Base-by-base conservation (phyloP, 2,113 vertebrate genomes). In the Zapus hudsonius region DNA sequence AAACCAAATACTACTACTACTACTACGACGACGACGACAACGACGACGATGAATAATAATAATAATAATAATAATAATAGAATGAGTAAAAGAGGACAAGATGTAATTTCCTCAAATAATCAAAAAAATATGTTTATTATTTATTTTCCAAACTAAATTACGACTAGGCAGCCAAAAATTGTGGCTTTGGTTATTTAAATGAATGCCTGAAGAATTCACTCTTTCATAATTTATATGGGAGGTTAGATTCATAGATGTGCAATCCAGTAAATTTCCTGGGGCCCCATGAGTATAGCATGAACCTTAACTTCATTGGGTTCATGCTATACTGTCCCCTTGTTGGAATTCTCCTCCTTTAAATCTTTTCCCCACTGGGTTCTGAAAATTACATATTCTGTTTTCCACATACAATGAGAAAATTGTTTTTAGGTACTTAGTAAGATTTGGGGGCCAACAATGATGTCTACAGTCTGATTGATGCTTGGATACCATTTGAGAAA, bases 21-120 rank as follows among this genome's bases (percentile, higher is more conserved):
- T n/a, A n/a, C n/a, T n/a, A n/a, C n/a, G n/a, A n/a, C n/a, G n/a
- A n/a, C n/a, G n/a, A n/a, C n/a, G n/a, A n/a, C n/a, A n/a, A n/a
- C n/a, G n/a, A n/a, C n/a, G n/a, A n/a, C n/a, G n/a, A n/a, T n/a
- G n/a, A n/a, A n/a, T n/a, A n/a, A n/a, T n/a, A n/a, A n/a, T n/a
- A n/a, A n/a, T n/a, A n/a, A n/a, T n/a, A n/a, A n/a, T 52, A 52
- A 10, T 42, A 89, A 82, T 67, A 91, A 75, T 76, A 84, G 52
- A 23, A 70, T 9, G 25, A 66, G 1, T 61, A 61, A 93, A 67
- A 72, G 52, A 84, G 2, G 40, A 80, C 44, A 83, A 79, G 74
- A 86, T 42, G 6, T 6, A 84, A 44, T 72, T 92, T 59, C 27
- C 6, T 86, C 25, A 69, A 52, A 31, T 59, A 91, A 89, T 52